phyloP scores from a whole-genome alignment of 1,140 invertebrate species.

The Leucophenga varia region DNA sequence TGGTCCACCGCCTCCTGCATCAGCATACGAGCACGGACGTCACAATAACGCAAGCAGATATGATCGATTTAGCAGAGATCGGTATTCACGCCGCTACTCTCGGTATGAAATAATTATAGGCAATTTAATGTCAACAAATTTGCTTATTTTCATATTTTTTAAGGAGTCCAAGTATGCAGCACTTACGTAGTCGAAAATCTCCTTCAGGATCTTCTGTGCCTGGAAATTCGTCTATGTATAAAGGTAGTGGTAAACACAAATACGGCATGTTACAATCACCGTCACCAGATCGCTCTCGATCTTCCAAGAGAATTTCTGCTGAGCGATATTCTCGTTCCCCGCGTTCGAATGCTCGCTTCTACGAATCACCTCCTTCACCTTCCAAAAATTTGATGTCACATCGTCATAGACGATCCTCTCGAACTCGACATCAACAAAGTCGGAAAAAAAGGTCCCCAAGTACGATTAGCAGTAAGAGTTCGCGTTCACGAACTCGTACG shows the following conservation, averaged over 20 bases:
- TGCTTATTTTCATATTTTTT: neutral
- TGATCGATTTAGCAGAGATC: conserved; percentile 44
- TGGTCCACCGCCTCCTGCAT: conserved; percentile 18
- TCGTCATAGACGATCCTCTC: too few relatives aligned
- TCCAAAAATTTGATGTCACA: too few relatives aligned
- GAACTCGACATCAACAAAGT: conserved; percentile 6
- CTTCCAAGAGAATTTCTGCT: conserved; percentile 35
- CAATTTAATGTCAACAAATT: too few relatives aligned
- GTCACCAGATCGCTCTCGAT: conserved; percentile 33
- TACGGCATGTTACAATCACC: conserved; percentile 28
- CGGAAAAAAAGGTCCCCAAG: conserved; percentile 40
- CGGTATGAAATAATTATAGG: conserved; percentile 18
- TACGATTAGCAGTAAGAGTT: conserved; percentile 33
- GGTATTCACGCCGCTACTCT: conserved; percentile 38
- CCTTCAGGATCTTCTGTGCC: conserved; percentile 22
- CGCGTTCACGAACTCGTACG: conserved; percentile 19
- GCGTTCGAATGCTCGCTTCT: conserved; percentile 12
- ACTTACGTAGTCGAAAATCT: conserved; percentile 35
- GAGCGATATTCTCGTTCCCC: conserved; percentile 40
- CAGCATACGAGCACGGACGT: conserved; percentile 32
- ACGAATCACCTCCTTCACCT: conserved; percentile 8
- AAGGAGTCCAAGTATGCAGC: conserved; percentile 46
- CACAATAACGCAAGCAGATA: conserved; percentile 39
- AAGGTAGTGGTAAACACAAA: conserved; percentile 35
- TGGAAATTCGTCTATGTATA: conserved; percentile 31